Evolutionary conservation across 2,888 invertebrate species (phyloP), one percentile per base, ranked within the genome.

Genomic region (Andricus quercusramuli): DNA sequence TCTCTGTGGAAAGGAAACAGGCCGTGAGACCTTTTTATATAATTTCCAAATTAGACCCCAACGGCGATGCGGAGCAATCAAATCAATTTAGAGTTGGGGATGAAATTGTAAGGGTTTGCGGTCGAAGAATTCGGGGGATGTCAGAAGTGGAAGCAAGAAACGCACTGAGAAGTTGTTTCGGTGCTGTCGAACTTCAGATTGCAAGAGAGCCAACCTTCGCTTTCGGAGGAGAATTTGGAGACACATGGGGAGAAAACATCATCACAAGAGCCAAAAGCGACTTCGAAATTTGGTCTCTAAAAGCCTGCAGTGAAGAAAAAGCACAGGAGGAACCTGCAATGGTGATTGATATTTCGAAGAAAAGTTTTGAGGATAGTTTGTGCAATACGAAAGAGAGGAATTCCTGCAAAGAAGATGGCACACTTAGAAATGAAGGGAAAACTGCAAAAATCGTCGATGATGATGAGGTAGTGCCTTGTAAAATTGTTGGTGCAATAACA

Each of bases 61-160:
- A 86, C 6, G 91, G 91, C 0, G 91, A 88, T 11, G 92, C 92
- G 0, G 88, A 87, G 0, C 91, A 85, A 56, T 91, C 90, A 65
- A 94, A 94, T 25, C 91, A 94, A 51, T 93, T 95, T 66, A 90
- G 92, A 66, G 90, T 94, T 11, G 94, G 94, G 3, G 95, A 95
- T 86, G 94, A 95, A 86, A 93, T 95, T 44, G 93, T 95, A 6
- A 93, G 94, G 80, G 94, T 95, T 65, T 94, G 94, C 83, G 95
- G 95, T 0, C 93, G 93, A 20, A 92, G 94, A 47, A 86, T 95
- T 65, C 92, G 93, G 6, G 94, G 94, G 0, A 92, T 95, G 83
- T 85, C 88, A 1, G 74, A 77, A 8, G 32, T 68, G 1, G 92
- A 92, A 47, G 92, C 91, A 15, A 89, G 87, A 47, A 88, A 85